phyloP scores from a whole-genome alignment of 2,888 invertebrate genomes.

The Leucozona laternaria region DNA sequence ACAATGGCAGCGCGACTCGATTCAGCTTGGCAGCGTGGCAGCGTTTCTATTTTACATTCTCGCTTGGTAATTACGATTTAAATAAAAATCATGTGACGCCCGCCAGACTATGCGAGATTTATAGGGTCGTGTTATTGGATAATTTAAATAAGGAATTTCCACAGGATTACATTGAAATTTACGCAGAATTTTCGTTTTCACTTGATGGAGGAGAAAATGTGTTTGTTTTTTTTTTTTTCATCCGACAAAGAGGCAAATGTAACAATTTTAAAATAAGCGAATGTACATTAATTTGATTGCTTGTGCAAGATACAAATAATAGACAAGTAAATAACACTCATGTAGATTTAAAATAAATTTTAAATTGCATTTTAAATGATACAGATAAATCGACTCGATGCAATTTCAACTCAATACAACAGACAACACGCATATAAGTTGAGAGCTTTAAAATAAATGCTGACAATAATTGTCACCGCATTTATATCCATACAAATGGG shows the following conservation, averaged over 20 bases:
- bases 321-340: conserved; percentile 57
- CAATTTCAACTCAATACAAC: conserved; percentile 16
- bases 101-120: conserved; percentile 75
- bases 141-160: conserved; percentile 76
- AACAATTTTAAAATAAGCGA: conserved; percentile 65
- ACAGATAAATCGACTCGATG: conserved; percentile 55
- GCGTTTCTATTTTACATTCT: conserved; percentile 63
- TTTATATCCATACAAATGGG: not conserved
- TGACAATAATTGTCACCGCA: conserved; percentile 24
- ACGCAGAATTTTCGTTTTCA: conserved; percentile 70
- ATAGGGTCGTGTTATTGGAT: conserved; percentile 75
- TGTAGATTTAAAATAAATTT: conserved; percentile 58
- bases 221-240: not conserved
- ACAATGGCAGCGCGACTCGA: not conserved
- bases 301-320: conserved; percentile 42
- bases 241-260: conserved; percentile 6
- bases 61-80: conserved; percentile 74
- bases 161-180: conserved; percentile 74
- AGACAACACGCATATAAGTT: not conserved
- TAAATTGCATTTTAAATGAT: conserved; percentile 70
- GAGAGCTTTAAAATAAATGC: not conserved
- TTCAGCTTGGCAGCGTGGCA: not conserved
- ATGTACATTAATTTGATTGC: conserved; percentile 71
- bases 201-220: conserved; percentile 35
- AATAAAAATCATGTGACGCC: conserved; percentile 75